phyloP scores from a whole-genome alignment of 2,888 invertebrate species.

The Andrena hattorfiana region DNA sequence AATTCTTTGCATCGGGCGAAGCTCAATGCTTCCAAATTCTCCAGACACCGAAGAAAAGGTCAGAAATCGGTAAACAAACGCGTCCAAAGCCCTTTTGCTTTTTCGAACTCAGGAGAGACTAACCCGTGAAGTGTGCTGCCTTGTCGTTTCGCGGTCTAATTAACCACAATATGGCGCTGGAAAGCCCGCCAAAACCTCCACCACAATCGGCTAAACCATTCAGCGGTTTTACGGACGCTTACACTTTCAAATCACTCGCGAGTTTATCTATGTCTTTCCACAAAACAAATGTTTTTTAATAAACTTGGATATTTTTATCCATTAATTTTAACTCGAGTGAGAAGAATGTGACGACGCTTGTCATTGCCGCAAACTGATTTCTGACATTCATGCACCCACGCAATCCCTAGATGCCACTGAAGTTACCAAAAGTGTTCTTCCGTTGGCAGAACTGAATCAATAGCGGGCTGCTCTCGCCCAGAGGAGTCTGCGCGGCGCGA shows the following conservation, averaged over 20 bases:
- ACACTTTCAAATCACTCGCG: neutral
- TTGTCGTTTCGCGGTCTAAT: slow-evolving; percentile 41
- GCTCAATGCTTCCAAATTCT: slow-evolving; percentile 1
- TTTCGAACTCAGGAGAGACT: slow-evolving; percentile 1
- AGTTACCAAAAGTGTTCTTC: slow-evolving; percentile 69
- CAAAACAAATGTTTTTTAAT: too few relatives aligned
- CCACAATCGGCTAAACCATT: slow-evolving; percentile 48
- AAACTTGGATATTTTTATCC: neutral
- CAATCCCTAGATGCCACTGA: slow-evolving; percentile 62
- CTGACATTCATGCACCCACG: neutral
- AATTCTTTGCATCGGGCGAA: slow-evolving; percentile 27
- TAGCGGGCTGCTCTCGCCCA: slow-evolving; percentile 74
- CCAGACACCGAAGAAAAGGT: too few relatives aligned
- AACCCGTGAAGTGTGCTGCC: neutral
- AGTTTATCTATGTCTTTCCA: neutral
- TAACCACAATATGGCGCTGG: slow-evolving; percentile 19
- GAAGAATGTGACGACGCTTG: neutral
- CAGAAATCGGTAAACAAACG: neutral
- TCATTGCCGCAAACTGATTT: neutral
- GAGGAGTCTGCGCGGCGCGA: slow-evolving; percentile 72
- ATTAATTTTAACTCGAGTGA: neutral
- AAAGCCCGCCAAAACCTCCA: slow-evolving; percentile 24
- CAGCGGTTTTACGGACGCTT: slow-evolving; percentile 38
- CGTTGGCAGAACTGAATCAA: slow-evolving; percentile 82
- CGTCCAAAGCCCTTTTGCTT: neutral